Evolutionary conservation across 2,888 invertebrate species (phyloP).

Genomic region (Drosophila kanekoi): DNA sequence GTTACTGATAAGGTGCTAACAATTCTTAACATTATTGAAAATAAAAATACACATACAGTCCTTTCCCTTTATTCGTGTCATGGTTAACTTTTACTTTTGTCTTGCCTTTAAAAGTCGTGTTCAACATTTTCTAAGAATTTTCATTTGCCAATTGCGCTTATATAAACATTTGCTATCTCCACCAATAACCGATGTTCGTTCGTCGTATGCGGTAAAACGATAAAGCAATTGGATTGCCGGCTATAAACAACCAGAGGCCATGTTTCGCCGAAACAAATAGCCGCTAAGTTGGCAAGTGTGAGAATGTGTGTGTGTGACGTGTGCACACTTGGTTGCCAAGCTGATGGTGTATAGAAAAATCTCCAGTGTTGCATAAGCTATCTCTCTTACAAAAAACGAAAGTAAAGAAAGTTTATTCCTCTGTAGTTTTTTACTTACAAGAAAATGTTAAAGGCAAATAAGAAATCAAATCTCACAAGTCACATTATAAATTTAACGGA

Average conservation of each 20-base stretch:
- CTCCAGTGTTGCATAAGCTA: not conserved
- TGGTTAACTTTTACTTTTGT: not conserved
- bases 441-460: no score
- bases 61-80: no score
- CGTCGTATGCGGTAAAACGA: constrained; percentile 24
- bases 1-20: not conserved
- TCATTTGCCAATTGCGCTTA: not conserved
- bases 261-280: constrained; percentile 29
- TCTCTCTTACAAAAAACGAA: not conserved
- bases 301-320: not conserved
- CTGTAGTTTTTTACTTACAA: no score
- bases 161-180: constrained; percentile 9
- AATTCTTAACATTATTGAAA: not conserved
- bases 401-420: no score
- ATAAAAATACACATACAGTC: no score
- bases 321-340: constrained; percentile 13
- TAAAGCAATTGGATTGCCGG: constrained; percentile 30
- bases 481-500: no score
- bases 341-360: not conserved
- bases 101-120: not conserved
- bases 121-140: not conserved
- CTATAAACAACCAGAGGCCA: constrained; percentile 35
- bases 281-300: constrained; percentile 19
- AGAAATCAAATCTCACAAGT: no score
- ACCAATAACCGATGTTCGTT: constrained; percentile 16